A percentile compares a stretch with the other conserved stretches of the same genome.
Evolutionary conservation across 2,888 invertebrate genomes (phyloP).

Genomic region (Eristalinus sepulchralis): DNA sequence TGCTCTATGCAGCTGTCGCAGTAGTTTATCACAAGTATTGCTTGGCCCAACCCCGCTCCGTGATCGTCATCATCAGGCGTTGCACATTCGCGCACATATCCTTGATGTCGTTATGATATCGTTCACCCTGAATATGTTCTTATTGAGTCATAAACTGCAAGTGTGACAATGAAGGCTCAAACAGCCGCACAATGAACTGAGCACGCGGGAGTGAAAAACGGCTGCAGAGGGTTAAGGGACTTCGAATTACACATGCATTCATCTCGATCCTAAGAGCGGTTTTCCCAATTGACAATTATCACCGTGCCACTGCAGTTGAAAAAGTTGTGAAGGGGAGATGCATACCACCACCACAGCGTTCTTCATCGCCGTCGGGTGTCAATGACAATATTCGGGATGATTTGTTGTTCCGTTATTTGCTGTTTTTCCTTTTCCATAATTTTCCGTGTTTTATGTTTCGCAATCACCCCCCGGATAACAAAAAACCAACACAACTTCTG

Average conservation of each 20-base stretch:
- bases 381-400: constrained; percentile 63
- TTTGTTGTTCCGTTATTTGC: constrained; percentile 55
- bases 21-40: constrained; percentile 59
- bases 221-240: constrained; percentile 48
- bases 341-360: background rate
- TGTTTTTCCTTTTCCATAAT: constrained; percentile 37
- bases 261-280: constrained; percentile 66
- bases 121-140: constrained; percentile 47
- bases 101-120: constrained; percentile 53
- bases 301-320: constrained; percentile 19
- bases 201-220: constrained; percentile 18
- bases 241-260: constrained; percentile 65
- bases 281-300: constrained; percentile 68
- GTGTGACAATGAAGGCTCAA: constrained; percentile 61
- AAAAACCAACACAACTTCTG: constrained; percentile 31
- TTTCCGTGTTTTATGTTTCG: constrained; percentile 20
- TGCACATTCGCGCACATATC: constrained; percentile 34
- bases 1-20: constrained; percentile 52
- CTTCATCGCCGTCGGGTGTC: constrained; percentile 49
- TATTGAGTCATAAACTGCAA: constrained; percentile 69
- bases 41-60: background rate
- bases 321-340: background rate
- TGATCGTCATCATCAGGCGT: constrained; percentile 51
- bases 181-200: background rate
- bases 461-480: constrained; percentile 30